Evolutionary conservation across 2,888 invertebrate genomes (phyloP), one percentile per base, ranked within the genome.

Genomic region (Strigamia crassipes): DNA sequence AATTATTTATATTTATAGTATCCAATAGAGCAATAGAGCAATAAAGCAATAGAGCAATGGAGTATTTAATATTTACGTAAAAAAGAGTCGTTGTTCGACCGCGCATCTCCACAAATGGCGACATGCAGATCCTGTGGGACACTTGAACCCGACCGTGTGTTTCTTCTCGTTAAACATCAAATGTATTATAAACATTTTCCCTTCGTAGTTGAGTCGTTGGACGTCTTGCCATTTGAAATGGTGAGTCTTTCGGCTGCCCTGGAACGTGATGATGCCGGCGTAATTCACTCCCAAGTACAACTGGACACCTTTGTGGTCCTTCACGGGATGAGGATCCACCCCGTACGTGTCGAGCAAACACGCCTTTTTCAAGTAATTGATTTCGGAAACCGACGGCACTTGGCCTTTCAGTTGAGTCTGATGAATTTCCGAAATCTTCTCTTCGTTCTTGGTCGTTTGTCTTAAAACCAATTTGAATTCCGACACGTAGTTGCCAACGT

Each of bases 51-150:
- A n/a, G n/a, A n/a, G n/a, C n/a, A n/a, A n/a, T n/a, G n/a, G n/a
- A n/a, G n/a, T n/a, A n/a, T n/a, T n/a, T n/a, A n/a, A n/a, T n/a
- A n/a, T 88, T 92, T 90, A 97, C 97, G 97, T 98, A 89, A 97
- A 99, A 90, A 99, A 99, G 85, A 97, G 90, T 93, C 97, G 96
- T 89, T 98, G 98, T 87, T 98, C 97, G 85, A 98, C 95, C 79
- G 97, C 96, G 90, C 97, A 97, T 87, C 95, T 92, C 98, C 98
- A 99, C 84, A 99, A 93, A 89, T 98, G 96, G 85, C 97, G 93
- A 87, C 97, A 97, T 81, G 96, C 94, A 73, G 95, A 92, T 78
- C 95, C 94, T 85, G 94, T 94, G 82, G 95, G 94, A 89, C 98
- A 98, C 88, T 96, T 96, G 90, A 96, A 98, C 18, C 98, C 97